phyloP scores from a whole-genome alignment of 2,113 vertebrate species.

The Entomyzon cyanotis region DNA sequence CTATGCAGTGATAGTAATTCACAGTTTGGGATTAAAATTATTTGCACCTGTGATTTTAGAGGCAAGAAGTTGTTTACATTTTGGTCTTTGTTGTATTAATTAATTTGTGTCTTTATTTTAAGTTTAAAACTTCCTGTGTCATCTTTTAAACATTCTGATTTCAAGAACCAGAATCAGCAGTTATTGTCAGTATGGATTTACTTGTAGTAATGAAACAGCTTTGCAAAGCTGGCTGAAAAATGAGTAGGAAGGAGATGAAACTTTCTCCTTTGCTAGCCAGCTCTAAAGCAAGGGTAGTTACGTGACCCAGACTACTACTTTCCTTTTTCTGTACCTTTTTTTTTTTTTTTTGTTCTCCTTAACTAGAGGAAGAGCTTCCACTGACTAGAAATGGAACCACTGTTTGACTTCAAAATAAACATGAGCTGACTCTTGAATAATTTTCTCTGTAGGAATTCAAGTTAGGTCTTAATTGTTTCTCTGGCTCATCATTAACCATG shows the following conservation, averaged over 20 bases:
- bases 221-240: not conserved
- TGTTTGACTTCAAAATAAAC: not conserved
- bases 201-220: not conserved
- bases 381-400: not conserved
- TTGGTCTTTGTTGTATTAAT: not conserved
- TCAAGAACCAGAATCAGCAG: not conserved
- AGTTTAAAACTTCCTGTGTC: not conserved
- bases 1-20: not conserved
- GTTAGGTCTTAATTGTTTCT: slow-evolving; percentile 5
- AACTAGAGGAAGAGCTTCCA: not conserved
- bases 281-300: not conserved
- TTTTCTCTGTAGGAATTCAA: not conserved
- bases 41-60: not conserved
- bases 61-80: not conserved
- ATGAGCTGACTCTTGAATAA: not conserved
- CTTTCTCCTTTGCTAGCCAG: not conserved
- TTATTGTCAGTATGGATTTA: not conserved
- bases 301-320: not conserved
- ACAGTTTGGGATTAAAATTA: not conserved
- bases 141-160: not conserved
- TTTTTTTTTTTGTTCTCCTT: not conserved
- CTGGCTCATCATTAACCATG: slow-evolving; percentile 17
- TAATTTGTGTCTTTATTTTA: not conserved
- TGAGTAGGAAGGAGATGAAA: not conserved
- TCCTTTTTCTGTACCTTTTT: not conserved